Conservation (phyloP, 2,888 invertebrate genomes). For the Exocentrus adspersus region DNA sequence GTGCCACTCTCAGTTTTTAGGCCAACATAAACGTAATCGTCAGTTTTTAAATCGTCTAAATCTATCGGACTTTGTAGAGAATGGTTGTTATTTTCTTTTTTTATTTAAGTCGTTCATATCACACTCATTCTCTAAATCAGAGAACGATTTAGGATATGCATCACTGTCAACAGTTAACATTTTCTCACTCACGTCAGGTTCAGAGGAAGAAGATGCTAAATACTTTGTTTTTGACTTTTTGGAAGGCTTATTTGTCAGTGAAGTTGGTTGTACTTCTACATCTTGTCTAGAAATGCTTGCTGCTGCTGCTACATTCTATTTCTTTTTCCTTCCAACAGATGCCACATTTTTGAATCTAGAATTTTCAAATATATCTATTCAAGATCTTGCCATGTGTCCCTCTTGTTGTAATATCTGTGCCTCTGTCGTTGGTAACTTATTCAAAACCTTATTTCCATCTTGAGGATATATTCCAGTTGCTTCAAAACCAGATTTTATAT, state of each 20-base stretch:
- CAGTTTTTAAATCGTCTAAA: background rate
- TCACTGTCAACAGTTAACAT: conserved; percentile 9
- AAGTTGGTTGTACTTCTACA: background rate
- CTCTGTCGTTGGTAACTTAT: conserved; percentile 12
- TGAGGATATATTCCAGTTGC: conserved; percentile 17
- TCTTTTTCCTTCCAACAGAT: background rate
- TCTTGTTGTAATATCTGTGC: background rate
- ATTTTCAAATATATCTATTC: background rate
- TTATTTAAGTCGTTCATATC: background rate
- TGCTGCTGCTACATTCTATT: background rate
- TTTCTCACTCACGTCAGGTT: background rate
- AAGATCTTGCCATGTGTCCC: background rate
- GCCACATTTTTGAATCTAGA: background rate
- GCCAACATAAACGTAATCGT: conserved; percentile 1
- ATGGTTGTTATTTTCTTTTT: background rate
- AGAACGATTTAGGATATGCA: background rate
- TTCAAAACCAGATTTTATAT: conserved; percentile 21
- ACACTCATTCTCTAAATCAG: background rate
- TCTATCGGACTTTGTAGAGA: background rate
- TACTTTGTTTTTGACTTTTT: background rate
- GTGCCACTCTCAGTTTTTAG: conserved; percentile 1
- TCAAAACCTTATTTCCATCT: conserved; percentile 9
- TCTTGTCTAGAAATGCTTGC: background rate
- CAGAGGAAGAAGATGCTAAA: background rate
- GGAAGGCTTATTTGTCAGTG: background rate